phyloP scores from a whole-genome alignment of 92 coral and sea anemone species.

The Micromussa lordhowensis region DNA sequence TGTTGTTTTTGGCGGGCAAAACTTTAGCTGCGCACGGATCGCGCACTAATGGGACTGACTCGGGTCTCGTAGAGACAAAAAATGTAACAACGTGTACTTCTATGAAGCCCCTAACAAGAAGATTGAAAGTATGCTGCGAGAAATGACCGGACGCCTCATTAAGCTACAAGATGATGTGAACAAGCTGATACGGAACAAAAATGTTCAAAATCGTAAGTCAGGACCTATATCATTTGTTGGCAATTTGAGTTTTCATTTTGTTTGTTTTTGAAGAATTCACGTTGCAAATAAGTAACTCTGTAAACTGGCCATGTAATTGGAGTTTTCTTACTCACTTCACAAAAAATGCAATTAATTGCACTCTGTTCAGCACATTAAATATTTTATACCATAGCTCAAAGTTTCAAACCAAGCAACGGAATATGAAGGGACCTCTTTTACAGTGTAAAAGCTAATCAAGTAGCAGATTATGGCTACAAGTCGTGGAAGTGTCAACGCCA shows the following conservation, averaged over 20 bases:
- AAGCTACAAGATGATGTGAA: not conserved
- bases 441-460: too few relatives aligned
- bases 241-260: not conserved
- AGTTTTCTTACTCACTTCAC: too few relatives aligned
- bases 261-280: not conserved
- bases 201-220: not conserved
- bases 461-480: too few relatives aligned
- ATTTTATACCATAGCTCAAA: too few relatives aligned
- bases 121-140: not conserved
- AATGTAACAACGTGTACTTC: conserved; percentile 22
- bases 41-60: not conserved
- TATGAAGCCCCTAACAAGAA: conserved; percentile 18
- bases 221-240: not conserved
- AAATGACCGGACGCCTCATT: not conserved
- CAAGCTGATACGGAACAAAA: not conserved
- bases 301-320: too few relatives aligned
- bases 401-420: too few relatives aligned
- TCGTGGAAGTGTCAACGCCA: too few relatives aligned
- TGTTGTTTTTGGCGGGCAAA: not conserved
- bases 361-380: too few relatives aligned
- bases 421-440: too few relatives aligned
- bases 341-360: too few relatives aligned
- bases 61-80: not conserved
- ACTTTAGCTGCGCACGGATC: not conserved
- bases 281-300: too few relatives aligned